Base-by-base conservation (phyloP, 2,888 invertebrate genomes). In the Acanthococcus lagerstroemiae region DNA sequence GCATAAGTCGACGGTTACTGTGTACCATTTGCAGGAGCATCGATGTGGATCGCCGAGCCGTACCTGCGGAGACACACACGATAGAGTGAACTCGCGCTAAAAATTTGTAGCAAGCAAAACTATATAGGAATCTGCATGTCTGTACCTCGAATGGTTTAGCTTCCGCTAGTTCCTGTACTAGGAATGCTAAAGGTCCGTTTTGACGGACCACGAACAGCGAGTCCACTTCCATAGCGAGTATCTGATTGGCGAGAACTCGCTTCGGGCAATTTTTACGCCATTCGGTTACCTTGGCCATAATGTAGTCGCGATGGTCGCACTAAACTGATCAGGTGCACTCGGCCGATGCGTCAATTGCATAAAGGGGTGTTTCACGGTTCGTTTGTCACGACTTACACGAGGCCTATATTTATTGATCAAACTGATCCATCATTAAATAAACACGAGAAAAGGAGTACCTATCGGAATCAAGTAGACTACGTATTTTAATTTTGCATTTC, bases 131-230 rank as follows among this genome's bases (percentile, higher is more conserved):
- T 48, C 7, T n/a, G n/a, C 21, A 6, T 9, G 9, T 46, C 44
- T 50, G 15, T 21, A 65, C 65, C 17, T 65, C 65, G 54, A 22
- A 52, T n/a, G 65, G 65, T 54, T 25, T 55, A 3, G 54, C 25
- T 30, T 17, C 9, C 4, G 30, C 7, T 1, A 54, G 4, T 22
- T 65, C 65, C 44, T 65, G 65, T 21, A 65, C 55, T 6, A 44
- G 17, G 55, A 65, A 65, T 54, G 65, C 55, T 17, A 65, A 65
- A 4, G 65, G 65, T 44, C 65, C 65, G 44, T 55, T 65, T 25
- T 65, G 65, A 37, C 65, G 65, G 5, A 65, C 4, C 3, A 65
- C 19, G 9, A 54, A 65, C 21, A 65, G 44, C 17, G 44, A 44
- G 6, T 44, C 54, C 22, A 22, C 30, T 30, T 65, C 54, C 22